Evolutionary conservation across 2,888 invertebrate genomes (phyloP).

Genomic region (Tupiocoris notatus): DNA sequence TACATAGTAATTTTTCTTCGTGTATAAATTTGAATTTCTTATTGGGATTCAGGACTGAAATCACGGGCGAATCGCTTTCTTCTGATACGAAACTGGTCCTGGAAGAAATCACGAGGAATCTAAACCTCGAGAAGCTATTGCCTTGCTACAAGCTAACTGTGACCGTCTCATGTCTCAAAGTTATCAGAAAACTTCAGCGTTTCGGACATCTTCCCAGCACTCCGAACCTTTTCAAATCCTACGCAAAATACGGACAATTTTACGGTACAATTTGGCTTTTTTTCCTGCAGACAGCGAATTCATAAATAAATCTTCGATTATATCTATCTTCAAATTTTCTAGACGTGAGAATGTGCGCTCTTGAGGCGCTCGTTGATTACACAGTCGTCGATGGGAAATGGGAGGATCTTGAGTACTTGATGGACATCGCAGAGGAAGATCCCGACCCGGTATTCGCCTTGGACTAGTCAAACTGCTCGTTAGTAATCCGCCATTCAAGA

Average conservation of each 20-base stretch:
- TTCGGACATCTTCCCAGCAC: constrained; percentile 91
- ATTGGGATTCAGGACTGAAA: constrained; percentile 63
- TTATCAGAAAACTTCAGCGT: constrained; percentile 87
- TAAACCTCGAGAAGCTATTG: constrained; percentile 93
- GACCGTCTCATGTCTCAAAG: constrained; percentile 84
- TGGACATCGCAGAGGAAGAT: constrained; percentile 83
- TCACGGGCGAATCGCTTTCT: constrained; percentile 83
- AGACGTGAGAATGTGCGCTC: constrained; percentile 86
- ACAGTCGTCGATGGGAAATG: constrained; percentile 81
- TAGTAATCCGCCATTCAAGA: constrained; percentile 76
- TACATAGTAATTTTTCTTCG: no score
- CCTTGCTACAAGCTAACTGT: constrained; percentile 91
- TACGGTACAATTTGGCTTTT: no score
- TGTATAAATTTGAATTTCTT: no score
- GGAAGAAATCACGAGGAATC: constrained; percentile 87
- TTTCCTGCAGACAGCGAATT: neutral
- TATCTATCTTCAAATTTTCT: constrained; percentile 47
- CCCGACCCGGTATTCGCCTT: constrained; percentile 77
- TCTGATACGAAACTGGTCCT: constrained; percentile 85
- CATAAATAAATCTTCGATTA: neutral
- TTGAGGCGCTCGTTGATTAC: constrained; percentile 90
- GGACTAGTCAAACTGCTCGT: constrained; percentile 73
- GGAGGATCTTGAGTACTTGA: constrained; percentile 77
- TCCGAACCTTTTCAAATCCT: constrained; percentile 84
- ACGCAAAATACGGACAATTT: constrained; percentile 87